Percentiles rank a stretch among this genome's conserved stretches.
Evolutionary conservation across 2,797 vertebrate genomes (phyloP).

Genomic region (Enteromius radiatus): DNA sequence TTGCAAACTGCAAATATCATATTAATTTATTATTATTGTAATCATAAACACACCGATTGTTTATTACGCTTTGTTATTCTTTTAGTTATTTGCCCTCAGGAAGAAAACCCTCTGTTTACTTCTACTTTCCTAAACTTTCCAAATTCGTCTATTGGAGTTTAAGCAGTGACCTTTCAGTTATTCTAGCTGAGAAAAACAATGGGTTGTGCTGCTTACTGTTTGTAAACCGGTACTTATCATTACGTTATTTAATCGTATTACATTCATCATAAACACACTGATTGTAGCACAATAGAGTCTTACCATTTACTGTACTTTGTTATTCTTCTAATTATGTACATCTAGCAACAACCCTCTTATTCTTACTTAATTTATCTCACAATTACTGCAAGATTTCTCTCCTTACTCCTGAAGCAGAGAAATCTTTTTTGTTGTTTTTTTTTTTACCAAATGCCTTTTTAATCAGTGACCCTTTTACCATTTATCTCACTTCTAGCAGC

Average conservation of each 20-base stretch:
- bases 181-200: background rate
- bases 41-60: background rate
- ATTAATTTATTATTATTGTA: background rate
- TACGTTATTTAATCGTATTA: background rate
- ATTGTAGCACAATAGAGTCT: background rate
- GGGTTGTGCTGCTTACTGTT: background rate
- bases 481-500: constrained; percentile 7
- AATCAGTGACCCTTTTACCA: background rate
- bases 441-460: no score
- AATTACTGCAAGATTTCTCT: background rate
- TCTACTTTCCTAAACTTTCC: constrained; percentile 42
- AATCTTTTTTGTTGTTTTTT: no score
- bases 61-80: background rate
- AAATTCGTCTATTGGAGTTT: constrained; percentile 73
- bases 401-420: no score
- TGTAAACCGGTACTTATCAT: background rate
- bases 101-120: constrained; percentile 45
- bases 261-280: background rate
- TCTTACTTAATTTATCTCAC: constrained; percentile 63
- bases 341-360: constrained; percentile 38
- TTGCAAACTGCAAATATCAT: background rate
- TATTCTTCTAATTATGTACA: background rate
- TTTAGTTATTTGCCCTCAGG: background rate
- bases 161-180: constrained; percentile 64
- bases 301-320: background rate